Base-by-base conservation (phyloP, 1,140 invertebrate genomes). In the Drosophila miranda region DNA sequence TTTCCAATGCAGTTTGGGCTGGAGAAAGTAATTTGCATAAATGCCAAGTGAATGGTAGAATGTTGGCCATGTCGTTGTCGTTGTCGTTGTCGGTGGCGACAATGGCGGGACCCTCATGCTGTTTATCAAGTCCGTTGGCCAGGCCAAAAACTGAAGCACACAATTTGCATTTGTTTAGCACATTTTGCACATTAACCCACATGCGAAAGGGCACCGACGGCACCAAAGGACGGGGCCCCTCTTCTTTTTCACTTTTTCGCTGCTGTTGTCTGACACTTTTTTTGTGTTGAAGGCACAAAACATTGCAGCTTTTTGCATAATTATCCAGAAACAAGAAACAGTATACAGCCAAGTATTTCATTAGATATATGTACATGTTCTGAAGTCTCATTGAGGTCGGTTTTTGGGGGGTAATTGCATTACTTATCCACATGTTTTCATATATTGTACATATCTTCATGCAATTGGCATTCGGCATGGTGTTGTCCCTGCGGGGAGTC, bases 111-210 rank as follows among this genome's bases (percentile, higher is more conserved):
- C 19, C 53, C 52, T 14, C 21, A 42, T 45, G 16, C 52, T 49
- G 38, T 42, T 38, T 60, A 69, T 73, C 60, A 52, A 38, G 55
- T 58, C 51, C 30, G 28, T 30, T 30, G 28, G 28, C 21, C 46
- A 46, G 55, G 55, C 9, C 69, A 38, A 44, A 63, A 14, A 49
- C 48, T 50, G 55, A 59, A 61, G 62, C 43, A 55, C 38, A 56
- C 66, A 57, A 75, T 75, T 75, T 75, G 54, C 61, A 61, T 66
- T 70, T 68, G 80, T 62, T 84, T 84, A 84, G 81, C 80, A 84
- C 80, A 84, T 86, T 84, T 84, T 71, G 55, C 81, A 81, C 81
- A 84, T 84, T 84, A 84, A 86, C 81, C 80, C 81, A 84, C 76
- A 76, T 76, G 80, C 76, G 54, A 69, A 68, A 78, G 49, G 50